Evolutionary conservation across 2,888 invertebrate genomes (phyloP), one percentile per base, ranked within the genome.

Genomic region (Parapristionchus giblindavisi): DNA sequence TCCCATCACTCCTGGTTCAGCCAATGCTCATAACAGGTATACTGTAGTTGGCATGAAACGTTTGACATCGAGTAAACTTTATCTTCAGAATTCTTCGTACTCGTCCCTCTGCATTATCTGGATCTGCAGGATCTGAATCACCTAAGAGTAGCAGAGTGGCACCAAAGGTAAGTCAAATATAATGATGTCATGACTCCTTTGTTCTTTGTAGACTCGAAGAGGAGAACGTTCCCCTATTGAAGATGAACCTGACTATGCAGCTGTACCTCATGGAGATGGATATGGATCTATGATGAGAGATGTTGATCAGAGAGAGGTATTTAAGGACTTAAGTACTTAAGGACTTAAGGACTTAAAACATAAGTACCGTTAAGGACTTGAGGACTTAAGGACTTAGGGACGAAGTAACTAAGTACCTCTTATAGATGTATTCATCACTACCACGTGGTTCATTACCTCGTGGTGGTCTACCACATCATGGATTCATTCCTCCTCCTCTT

Each of bases 1-100:
- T 40, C 54, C 66, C n/a, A 66, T 70, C 38, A 65, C 76, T 0
- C 78, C 77, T 3, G 70, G 38, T 0, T 71, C 70, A 32, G 24
- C n/a, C 38, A 68, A 60, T 29, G 32, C 29, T 54, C 29, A 51
- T 40, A 75, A 40, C 63, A 24, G 58, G 56, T 61, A 48, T 48
- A 48, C 17, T 48, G 48, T 14, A 48, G 48, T 14, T 48, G 43
- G 11, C 11, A 17, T 43, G 43, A 43, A 14, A 43, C 43, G 43
- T 8, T 43, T 14, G 43, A 43, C n/a, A n/a, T n/a, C n/a, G n/a
- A n/a, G n/a, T n/a, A n/a, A 8, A 14, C 17, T 14, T 43, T 43
- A 43, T 43, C 8, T 43, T 14, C 8, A 43, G 17, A 32, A 65
- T 51, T 52, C 32, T 68, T 1, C 68, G 68, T 24, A 14, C 36